Conservation (phyloP, 2,797 vertebrate species). For the Ctenopoma kingsleyae region DNA sequence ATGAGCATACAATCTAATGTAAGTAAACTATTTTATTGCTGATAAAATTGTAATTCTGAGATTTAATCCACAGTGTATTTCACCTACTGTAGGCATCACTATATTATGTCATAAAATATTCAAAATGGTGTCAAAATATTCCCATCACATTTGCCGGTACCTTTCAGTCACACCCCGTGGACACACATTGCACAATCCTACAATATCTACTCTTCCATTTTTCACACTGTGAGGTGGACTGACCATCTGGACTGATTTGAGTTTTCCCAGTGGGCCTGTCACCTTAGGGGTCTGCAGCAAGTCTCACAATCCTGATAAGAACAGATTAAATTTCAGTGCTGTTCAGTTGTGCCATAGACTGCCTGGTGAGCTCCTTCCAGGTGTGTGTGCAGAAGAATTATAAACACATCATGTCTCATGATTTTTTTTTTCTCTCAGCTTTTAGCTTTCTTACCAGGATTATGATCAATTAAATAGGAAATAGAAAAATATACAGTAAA, state of each 20-base stretch:
- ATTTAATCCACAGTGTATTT: not conserved
- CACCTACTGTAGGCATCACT: not conserved
- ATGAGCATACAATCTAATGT: not conserved
- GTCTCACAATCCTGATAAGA: slow-evolving; percentile 32
- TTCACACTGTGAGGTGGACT: slow-evolving; percentile 9
- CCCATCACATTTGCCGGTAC: not conserved
- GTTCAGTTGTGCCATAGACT: slow-evolving; percentile 9
- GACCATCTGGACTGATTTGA: slow-evolving; percentile 37
- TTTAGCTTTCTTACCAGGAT: not conserved
- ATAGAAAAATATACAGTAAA: too few species aligned
- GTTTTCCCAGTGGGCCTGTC: slow-evolving; percentile 30
- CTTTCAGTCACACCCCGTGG: not conserved
- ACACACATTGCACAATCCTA: not conserved
- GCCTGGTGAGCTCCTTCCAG: slow-evolving; percentile 21
- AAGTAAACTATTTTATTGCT: not conserved
- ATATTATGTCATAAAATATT: slow-evolving; percentile 5
- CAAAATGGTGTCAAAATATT: not conserved
- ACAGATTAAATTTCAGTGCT: slow-evolving; percentile 10
- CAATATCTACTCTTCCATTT: slow-evolving; percentile 16
- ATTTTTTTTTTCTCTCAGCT: slow-evolving; percentile 5
- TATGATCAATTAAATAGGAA: not conserved
- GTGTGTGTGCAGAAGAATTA: slow-evolving; percentile 8
- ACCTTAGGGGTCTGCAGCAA: slow-evolving; percentile 5
- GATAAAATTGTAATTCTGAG: not conserved
- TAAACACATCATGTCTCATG: slow-evolving; percentile 7